Conservation (phyloP, 1,140 invertebrate genomes). For the Augochlora pura region DNA sequence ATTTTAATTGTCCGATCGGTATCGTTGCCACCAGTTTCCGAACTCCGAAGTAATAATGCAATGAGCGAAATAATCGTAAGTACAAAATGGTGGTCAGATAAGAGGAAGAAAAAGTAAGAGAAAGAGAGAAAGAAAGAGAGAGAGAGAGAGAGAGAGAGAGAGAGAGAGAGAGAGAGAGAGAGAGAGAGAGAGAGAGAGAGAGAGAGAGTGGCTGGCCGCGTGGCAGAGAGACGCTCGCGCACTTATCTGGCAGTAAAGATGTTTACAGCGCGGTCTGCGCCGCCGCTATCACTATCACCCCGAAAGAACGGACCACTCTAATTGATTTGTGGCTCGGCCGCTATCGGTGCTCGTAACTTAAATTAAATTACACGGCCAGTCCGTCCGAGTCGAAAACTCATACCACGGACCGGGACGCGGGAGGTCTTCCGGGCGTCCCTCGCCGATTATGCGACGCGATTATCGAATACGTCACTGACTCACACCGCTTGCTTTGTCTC, state of each 20-base stretch:
- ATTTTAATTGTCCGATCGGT: too few species aligned
- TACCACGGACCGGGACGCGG: slow-evolving; percentile 48
- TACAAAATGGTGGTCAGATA: slow-evolving; percentile 73
- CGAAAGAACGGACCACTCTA: slow-evolving; percentile 71
- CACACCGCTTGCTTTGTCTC: background rate
- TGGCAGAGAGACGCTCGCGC: slow-evolving; percentile 32
- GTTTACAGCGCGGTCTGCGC: slow-evolving; percentile 73
- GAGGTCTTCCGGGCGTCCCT: slow-evolving; percentile 23
- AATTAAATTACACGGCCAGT: slow-evolving; percentile 75
- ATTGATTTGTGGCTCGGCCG: slow-evolving; percentile 75
- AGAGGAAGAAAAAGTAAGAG: slow-evolving; percentile 9
- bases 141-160: background rate
- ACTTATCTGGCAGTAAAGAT: slow-evolving; percentile 78
- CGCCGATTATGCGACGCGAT: background rate
- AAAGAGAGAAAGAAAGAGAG: too few species aligned
- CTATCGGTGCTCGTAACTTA: slow-evolving; percentile 74
- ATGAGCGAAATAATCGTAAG: slow-evolving; percentile 69
- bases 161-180: too few species aligned
- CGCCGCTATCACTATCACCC: slow-evolving; percentile 72
- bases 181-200: too few species aligned
- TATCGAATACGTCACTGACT: background rate
- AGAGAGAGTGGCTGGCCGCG: slow-evolving; percentile 13
- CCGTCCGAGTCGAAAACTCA: slow-evolving; percentile 54
- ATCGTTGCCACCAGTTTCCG: too few species aligned
- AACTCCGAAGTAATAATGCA: slow-evolving; percentile 57